Evolutionary conservation across 1,140 invertebrate species (phyloP), one percentile per base, ranked within the genome.

Genomic region (Ips nitidus): DNA sequence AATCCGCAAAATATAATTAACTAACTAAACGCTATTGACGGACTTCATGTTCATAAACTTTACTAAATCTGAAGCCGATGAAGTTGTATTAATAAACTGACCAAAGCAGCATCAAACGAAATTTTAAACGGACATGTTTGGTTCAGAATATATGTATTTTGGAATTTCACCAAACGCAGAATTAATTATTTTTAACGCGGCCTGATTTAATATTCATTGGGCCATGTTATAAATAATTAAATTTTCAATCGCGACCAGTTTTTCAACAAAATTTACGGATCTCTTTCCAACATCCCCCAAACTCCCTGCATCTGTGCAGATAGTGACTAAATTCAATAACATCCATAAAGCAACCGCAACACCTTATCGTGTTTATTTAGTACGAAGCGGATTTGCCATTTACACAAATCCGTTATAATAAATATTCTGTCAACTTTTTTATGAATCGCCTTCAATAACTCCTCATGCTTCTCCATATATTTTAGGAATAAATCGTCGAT

Each of bases 401-500:
- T 55, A 22, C 52, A 55, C 4, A 37, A 37, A 55, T n/a, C 52
- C 37, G n/a, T 37, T 37, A 37, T 55, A 55, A 55, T 55, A 55
- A 55, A 55, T 55, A 55, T 37, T 22, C 52, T 55, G 52, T 55
- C 52, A 55, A 22, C 22, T 37, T 55, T 55, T 61, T 43, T 42
- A 45, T 38, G 22, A 47, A 22, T 36, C 4, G 4, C 6, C n/a
- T 8, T 47, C 41, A 36, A 22, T 45, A 45, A 43, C 2, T n/a
- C 43, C 36, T 61, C 42, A 45, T 22, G 39, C 3, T 6, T 6
- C 6, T 8, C 7, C 22, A 6, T 22, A 59, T 61, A 47, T 61
- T 61, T 61, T 61, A 38, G 40, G 8, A 43, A 61, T 61, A 61
- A 61, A 61, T 45, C 37, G n/a, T 8, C 43, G 59, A 38, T 36